Evolutionary conservation across 2,113 vertebrate species (phyloP).

Genomic region (Tetraodon nigroviridis): DNA sequence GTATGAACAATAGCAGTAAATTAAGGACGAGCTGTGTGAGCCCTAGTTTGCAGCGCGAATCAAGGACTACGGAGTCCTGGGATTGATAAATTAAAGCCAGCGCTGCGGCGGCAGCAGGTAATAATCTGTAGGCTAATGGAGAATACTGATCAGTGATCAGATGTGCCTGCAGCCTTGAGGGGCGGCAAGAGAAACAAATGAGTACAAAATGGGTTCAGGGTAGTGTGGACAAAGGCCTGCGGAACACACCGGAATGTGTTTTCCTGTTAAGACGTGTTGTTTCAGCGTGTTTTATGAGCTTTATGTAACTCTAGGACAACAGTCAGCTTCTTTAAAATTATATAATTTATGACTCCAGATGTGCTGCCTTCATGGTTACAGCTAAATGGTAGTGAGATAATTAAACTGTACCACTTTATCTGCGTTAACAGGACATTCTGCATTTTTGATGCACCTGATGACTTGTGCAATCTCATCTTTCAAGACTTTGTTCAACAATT

Average conservation of each 20-base stretch:
- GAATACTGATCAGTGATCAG: slow-evolving; percentile 23
- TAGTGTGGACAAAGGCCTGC: background rate
- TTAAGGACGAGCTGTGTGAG: slow-evolving; percentile 31
- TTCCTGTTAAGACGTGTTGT: background rate
- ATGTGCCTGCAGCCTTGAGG: slow-evolving; percentile 16
- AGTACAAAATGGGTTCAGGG: slow-evolving; percentile 4
- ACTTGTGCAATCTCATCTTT: too few species aligned
- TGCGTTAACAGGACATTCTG: too few species aligned
- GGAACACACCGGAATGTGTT: background rate
- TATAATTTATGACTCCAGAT: too few species aligned
- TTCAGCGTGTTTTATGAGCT: too few species aligned
- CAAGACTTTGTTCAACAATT: too few species aligned
- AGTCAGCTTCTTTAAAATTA: too few species aligned
- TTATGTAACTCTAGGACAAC: too few species aligned
- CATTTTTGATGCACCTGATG: too few species aligned
- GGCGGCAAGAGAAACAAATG: slow-evolving; percentile 12
- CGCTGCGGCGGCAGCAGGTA: slow-evolving; percentile 3
- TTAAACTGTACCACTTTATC: too few species aligned
- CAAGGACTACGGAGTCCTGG: background rate
- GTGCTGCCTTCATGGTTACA: too few species aligned
- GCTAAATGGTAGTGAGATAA: too few species aligned
- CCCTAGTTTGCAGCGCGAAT: slow-evolving; percentile 32
- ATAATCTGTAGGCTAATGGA: slow-evolving; percentile 4
- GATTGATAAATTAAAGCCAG: slow-evolving; percentile 15
- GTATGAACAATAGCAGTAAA: slow-evolving; percentile 48